Conservation (phyloP, 2,113 vertebrate species). For the Lota lota region DNA sequence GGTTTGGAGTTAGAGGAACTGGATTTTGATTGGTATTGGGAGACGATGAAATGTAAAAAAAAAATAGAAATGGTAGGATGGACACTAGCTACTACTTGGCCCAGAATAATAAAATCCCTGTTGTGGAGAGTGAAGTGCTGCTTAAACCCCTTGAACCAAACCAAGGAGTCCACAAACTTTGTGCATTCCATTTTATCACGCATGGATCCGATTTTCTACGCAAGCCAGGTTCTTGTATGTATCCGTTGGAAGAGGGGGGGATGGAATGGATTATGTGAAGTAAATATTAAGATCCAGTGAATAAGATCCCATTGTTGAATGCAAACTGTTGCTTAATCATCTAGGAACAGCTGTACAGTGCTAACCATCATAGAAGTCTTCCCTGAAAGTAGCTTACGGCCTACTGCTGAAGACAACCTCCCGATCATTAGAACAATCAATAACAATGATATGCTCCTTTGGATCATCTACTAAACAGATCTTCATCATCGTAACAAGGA, state of each 20-base stretch:
- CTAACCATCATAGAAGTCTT: constrained; percentile 21
- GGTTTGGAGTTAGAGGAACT: constrained; percentile 3
- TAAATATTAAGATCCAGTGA: no score
- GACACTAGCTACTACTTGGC: background rate
- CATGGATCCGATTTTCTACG: no score
- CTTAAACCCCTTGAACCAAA: no score
- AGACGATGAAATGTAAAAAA: background rate
- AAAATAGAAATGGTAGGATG: no score
- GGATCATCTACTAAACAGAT: no score
- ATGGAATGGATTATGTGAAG: no score
- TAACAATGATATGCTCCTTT: no score
- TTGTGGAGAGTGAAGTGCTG: no score
- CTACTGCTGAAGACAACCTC: background rate
- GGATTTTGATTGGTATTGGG: background rate
- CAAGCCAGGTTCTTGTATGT: no score
- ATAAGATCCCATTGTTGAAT: background rate
- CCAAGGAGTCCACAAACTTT: background rate
- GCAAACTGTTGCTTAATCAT: constrained; percentile 9
- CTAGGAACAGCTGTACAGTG: constrained; percentile 11
- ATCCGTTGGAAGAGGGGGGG: no score
- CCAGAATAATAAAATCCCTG: background rate
- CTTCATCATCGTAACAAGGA: no score
- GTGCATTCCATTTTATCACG: background rate
- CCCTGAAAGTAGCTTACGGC: background rate
- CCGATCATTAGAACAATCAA: background rate